phyloP scores from a whole-genome alignment of 2,113 vertebrate species.

The Dipodomys spectabilis region DNA sequence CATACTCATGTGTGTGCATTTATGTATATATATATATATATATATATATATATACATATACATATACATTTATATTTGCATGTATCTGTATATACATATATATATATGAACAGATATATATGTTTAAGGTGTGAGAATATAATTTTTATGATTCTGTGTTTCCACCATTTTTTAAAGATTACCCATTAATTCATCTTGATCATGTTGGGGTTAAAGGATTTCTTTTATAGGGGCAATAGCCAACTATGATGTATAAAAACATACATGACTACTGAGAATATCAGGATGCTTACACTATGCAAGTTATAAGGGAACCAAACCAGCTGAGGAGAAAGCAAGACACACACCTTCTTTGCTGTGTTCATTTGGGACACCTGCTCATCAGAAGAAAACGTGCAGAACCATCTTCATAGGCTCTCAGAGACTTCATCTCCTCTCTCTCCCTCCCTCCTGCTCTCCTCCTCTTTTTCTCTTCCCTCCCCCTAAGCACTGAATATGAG shows the following conservation, averaged over 20 bases:
- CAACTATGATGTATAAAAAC: not conserved
- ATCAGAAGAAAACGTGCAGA: not conserved
- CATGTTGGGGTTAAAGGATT: not conserved
- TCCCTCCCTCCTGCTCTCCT: not conserved
- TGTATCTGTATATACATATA: not conserved
- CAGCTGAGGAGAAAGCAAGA: not conserved
- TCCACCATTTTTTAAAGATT: too few species aligned
- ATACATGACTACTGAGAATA: not conserved
- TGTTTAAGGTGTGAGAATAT: not conserved
- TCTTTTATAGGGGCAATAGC: not conserved
- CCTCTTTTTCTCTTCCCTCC: not conserved
- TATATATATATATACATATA: not conserved
- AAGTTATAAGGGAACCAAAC: not conserved
- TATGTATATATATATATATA: not conserved
- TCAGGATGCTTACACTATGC: not conserved
- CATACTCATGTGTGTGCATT: not conserved
- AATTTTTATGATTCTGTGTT: not conserved
- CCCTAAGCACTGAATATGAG: not conserved
- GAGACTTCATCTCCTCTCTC: fast-evolving
- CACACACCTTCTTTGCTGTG: fast-evolving
- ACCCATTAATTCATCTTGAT: not conserved
- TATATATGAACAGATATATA: not conserved
- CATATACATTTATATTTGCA: too few species aligned
- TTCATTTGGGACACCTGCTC: not conserved
- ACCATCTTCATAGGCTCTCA: not conserved